Evolutionary conservation across 2,113 vertebrate species (phyloP), one percentile per base, ranked within the genome.

Genomic region (Rhinolophus ferrumequinum): DNA sequence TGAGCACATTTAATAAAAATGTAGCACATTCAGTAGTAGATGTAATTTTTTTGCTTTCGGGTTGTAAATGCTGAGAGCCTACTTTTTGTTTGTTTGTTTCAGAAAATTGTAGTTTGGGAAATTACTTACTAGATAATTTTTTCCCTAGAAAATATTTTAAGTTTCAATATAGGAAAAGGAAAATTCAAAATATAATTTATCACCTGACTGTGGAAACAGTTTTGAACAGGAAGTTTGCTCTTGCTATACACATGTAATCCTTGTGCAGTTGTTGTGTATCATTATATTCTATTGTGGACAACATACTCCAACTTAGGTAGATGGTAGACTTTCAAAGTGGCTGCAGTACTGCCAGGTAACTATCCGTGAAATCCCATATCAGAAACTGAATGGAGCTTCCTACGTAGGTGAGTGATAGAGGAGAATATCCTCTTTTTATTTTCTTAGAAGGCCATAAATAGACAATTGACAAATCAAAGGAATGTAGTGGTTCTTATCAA

Each of bases 31-130:
- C 38, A 86, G 88, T 72, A 91, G 50, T 28, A 88, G 9, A 35
- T 73, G 2, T 62, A 80, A 56, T 50, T 88, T 93, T 82, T 94
- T 82, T 94, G 10, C 10, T 90, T 86, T 94, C 15, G 81, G 44
- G 93, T 88, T 89, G 1, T 75, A 91, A 91, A 70, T 88, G 10
- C 19, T 92, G 41, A 90, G 16, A 84, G 24, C 70, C 24, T 66
- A 67, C 5, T 89, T 96, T 87, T 50, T 90, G 47, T 50, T 50
- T 50, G 47, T 50, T 50, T 50, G 47, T 50, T 50, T 94, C 21
- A 64, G 73, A 87, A 80, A 96, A 91, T 85, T 91, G 22, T 12
- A 56, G 4, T 18, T 21, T 91, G 16, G 47, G 8, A 91, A 92
- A 95, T 85, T 85, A 30, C 24, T 93, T 30, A 26, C 67, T 94